phyloP scores from a whole-genome alignment of 2,797 vertebrate species.

The Acropternis orthonyx region DNA sequence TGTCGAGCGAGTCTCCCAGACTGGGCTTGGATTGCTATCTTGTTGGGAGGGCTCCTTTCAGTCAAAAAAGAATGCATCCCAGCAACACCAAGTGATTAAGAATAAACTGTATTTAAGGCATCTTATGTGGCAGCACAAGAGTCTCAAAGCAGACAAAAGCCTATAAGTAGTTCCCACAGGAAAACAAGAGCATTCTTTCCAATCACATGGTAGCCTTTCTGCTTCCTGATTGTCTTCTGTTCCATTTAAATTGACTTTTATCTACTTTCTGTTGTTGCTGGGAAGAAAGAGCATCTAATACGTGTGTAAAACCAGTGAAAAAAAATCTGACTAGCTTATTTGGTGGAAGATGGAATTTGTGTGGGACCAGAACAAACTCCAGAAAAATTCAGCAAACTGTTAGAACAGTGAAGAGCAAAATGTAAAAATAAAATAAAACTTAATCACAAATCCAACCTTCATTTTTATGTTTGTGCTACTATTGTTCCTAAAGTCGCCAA shows the following conservation, averaged over 20 bases:
- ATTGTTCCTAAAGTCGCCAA: background rate
- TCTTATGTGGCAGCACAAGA: background rate
- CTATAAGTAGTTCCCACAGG: background rate
- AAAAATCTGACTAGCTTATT: background rate
- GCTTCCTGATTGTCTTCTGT: background rate
- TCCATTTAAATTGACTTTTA: background rate
- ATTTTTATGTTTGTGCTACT: background rate
- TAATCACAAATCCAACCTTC: background rate
- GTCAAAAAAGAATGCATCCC: background rate
- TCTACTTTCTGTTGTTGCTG: background rate
- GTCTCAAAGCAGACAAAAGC: background rate
- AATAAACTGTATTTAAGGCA: background rate
- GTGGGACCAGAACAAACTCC: background rate
- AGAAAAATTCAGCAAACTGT: background rate
- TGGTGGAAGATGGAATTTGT: background rate
- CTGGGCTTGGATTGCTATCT: background rate
- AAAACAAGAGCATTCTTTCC: background rate
- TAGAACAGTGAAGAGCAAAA: background rate
- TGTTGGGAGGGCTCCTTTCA: background rate
- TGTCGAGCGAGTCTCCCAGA: background rate
- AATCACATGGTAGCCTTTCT: background rate
- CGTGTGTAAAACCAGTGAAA: background rate
- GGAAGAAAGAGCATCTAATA: background rate
- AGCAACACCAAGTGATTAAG: background rate
- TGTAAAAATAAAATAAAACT: background rate